Conservation (phyloP, 1,140 invertebrate genomes). For the Drosophila nasuta region DNA sequence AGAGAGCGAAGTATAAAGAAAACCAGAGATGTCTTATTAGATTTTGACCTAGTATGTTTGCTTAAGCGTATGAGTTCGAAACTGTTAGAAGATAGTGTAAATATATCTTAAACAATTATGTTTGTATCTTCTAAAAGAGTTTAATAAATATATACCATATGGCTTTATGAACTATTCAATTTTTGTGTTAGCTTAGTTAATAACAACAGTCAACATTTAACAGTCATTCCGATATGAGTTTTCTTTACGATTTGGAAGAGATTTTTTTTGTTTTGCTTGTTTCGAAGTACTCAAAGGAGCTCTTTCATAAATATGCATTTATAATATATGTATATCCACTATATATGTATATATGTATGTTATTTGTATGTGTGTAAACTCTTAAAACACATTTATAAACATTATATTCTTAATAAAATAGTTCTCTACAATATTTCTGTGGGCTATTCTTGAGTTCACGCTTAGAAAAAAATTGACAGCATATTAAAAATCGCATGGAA, state of each 20-base stretch:
- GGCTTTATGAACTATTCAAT: conserved; percentile 48
- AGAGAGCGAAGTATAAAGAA: conserved; percentile 28
- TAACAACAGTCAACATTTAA: conserved; percentile 84
- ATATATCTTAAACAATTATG: conserved; percentile 30
- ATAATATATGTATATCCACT: conserved; percentile 11
- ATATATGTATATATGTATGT: conserved; percentile 12
- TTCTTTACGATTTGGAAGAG: conserved; percentile 67
- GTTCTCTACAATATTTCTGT: conserved; percentile 7
- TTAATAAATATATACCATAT: conserved; percentile 50
- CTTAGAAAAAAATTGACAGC: conserved; percentile 47
- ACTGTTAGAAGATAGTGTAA: conserved; percentile 50
- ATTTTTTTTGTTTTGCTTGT: conserved; percentile 59
- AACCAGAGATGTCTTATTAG: conserved; percentile 36
- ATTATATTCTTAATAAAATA: conserved; percentile 15
- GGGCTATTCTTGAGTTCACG: conserved; percentile 16
- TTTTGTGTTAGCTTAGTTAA: conserved; percentile 56
- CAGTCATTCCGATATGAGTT: conserved; percentile 84
- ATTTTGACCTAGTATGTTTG: conserved; percentile 25
- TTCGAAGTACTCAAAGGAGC: conserved; percentile 46
- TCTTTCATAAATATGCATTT: conserved; percentile 31
- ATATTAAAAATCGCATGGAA: conserved; percentile 62
- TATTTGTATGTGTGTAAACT: conserved; percentile 12
- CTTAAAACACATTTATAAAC: conserved; percentile 37
- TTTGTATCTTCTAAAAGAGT: conserved; percentile 32
- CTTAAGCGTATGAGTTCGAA: conserved; percentile 11